phyloP scores from a whole-genome alignment of 2,113 vertebrate genomes.

The Seriola dumerili region DNA sequence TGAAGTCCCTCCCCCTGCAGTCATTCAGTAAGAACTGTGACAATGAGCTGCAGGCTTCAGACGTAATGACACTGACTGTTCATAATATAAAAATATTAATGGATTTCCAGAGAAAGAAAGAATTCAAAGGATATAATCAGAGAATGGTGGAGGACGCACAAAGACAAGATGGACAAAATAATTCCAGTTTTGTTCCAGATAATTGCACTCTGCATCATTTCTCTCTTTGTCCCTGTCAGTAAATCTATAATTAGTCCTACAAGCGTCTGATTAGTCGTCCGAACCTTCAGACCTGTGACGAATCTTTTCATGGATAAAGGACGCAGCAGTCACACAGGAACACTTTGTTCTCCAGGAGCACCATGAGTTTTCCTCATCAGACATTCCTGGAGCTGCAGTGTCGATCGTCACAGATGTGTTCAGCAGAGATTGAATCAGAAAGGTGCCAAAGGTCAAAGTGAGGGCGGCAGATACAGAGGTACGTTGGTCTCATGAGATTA shows the following conservation, averaged over 20 bases:
- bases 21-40: no score
- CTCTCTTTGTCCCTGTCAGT: neutral
- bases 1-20: no score
- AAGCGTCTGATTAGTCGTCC: slow-evolving; percentile 7
- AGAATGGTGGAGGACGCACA: neutral
- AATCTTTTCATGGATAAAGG: neutral
- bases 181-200: neutral
- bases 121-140: neutral
- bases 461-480: neutral
- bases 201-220: neutral
- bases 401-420: slow-evolving; percentile 37
- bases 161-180: neutral
- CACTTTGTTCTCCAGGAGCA: slow-evolving; percentile 16
- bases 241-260: slow-evolving; percentile 1
- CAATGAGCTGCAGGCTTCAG: no score
- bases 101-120: neutral
- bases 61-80: no score
- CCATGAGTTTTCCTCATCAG: slow-evolving; percentile 59
- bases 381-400: slow-evolving; percentile 49
- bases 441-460: slow-evolving; percentile 7
- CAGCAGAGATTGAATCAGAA: slow-evolving; percentile 30
- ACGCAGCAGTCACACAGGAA: neutral
- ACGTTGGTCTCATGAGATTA: neutral
- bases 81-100: no score
- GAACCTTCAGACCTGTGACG: no score